Evolutionary conservation across 2,113 vertebrate genomes (phyloP).

Genomic region (Pyxicephalus adspersus): DNA sequence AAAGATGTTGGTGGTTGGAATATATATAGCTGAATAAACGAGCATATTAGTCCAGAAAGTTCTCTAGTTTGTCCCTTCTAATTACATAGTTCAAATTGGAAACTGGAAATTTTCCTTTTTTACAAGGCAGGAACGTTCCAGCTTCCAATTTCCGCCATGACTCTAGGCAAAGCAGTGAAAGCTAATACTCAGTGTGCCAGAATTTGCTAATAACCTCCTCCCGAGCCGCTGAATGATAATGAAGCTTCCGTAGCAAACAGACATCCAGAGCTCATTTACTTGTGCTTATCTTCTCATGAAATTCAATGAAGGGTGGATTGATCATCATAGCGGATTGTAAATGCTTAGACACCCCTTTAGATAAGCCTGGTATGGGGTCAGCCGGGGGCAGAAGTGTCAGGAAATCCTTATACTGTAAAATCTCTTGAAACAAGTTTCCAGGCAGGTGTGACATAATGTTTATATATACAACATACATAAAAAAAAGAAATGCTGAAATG

Average conservation of each 20-base stretch:
- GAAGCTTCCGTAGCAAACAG: background rate
- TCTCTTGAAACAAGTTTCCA: too few relatives aligned
- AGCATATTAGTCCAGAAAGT: too few relatives aligned
- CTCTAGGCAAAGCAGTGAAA: background rate
- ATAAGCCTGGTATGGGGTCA: too few relatives aligned
- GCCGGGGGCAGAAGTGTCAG: too few relatives aligned
- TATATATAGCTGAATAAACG: too few relatives aligned
- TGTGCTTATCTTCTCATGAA: constrained; percentile 2
- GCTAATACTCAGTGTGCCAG: background rate
- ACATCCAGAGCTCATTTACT: constrained; percentile 4
- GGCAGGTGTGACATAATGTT: too few relatives aligned
- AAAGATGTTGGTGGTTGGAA: too few relatives aligned
- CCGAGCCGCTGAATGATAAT: background rate
- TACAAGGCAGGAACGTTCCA: background rate
- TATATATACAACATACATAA: too few relatives aligned
- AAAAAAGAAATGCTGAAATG: too few relatives aligned
- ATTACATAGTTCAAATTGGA: background rate
- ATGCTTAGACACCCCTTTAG: background rate
- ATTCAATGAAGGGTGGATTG: background rate
- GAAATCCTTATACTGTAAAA: too few relatives aligned
- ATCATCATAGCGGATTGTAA: background rate
- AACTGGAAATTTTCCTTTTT: background rate
- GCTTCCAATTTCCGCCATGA: background rate
- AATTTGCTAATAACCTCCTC: constrained; percentile 6
- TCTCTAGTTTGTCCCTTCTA: background rate